A percentile compares a stretch with the other conserved stretches of the same genome.
Conservation (phyloP, 2,797 vertebrate species). For the Ispidina picta region DNA sequence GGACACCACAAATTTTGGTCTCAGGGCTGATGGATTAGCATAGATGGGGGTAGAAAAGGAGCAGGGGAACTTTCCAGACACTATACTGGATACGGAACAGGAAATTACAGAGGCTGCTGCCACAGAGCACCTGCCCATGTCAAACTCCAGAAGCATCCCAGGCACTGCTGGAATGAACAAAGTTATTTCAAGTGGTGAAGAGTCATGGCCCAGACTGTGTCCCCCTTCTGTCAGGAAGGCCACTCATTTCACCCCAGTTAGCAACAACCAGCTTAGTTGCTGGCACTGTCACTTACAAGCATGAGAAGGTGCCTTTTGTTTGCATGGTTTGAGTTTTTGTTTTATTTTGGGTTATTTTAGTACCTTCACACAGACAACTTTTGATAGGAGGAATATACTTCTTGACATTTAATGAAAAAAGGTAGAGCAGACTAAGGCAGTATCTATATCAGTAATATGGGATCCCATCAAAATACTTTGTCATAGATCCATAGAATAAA, state of each 20-base stretch:
- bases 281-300: neutral
- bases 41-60: neutral
- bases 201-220: neutral
- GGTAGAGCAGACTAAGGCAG: neutral
- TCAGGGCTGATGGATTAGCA: neutral
- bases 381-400: neutral
- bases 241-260: accelerated
- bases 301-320: neutral
- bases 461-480: neutral
- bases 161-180: neutral
- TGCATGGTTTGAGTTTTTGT: too few species aligned
- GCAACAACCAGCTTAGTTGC: neutral
- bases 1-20: neutral
- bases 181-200: neutral
- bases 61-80: slow-evolving; percentile 1
- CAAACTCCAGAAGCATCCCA: slow-evolving; percentile 78
- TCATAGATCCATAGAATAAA: neutral
- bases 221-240: neutral
- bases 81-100: slow-evolving; percentile 41
- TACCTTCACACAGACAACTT: neutral
- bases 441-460: neutral
- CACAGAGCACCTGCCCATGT: slow-evolving; percentile 74
- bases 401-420: neutral
- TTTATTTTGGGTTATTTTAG: neutral
- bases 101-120: neutral